Evolutionary conservation across 2,113 vertebrate genomes (phyloP).

Genomic region (Cairina moschata): DNA sequence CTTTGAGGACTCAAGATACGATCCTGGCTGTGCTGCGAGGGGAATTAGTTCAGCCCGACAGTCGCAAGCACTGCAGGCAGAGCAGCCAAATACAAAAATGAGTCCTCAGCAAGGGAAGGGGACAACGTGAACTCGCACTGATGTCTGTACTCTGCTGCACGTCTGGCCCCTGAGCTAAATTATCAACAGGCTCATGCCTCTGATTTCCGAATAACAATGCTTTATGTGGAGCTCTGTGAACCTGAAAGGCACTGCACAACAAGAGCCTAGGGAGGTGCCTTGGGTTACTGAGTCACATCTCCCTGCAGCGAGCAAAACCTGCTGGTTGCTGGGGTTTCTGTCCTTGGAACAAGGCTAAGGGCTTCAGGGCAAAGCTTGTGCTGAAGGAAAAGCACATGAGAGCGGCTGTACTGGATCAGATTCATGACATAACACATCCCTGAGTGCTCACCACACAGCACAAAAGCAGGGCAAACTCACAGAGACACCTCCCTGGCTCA

Average conservation of each 20-base stretch:
- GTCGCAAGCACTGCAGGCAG: not conserved
- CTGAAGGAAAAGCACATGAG: not conserved
- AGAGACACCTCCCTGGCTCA: not conserved
- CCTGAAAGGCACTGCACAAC: not conserved
- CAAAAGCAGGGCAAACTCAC: not conserved
- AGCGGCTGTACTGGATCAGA: not conserved
- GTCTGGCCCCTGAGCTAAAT: not conserved
- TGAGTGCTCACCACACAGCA: not conserved
- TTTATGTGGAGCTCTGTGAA: not conserved
- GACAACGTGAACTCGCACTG: too few species aligned
- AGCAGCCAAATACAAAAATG: fast-evolving
- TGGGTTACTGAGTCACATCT: not conserved
- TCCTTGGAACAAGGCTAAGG: not conserved
- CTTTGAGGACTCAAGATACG: not conserved
- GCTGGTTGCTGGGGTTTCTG: not conserved
- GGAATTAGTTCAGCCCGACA: not conserved
- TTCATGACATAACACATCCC: not conserved
- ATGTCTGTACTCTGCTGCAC: not conserved
- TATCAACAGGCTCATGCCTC: not conserved
- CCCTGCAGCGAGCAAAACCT: not conserved
- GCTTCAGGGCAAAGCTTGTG: not conserved
- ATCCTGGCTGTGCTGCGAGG: not conserved
- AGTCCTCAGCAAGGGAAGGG: not conserved
- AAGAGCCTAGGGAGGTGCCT: not conserved
- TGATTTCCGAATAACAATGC: not conserved